Evolutionary conservation across 2,888 invertebrate species (phyloP).

Genomic region (Hermodice carunculata): DNA sequence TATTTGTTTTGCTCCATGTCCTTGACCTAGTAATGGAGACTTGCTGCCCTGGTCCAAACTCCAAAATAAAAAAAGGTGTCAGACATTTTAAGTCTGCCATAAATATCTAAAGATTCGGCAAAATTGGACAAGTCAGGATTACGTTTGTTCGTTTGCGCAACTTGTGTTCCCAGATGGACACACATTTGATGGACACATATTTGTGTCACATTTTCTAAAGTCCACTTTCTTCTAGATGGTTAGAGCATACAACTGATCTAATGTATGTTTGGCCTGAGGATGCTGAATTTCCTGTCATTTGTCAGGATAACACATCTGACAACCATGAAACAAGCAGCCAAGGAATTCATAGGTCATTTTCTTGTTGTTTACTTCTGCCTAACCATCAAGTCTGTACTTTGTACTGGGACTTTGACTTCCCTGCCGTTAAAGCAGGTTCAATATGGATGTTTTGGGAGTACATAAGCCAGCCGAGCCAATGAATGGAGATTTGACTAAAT

Average conservation of each 20-base stretch:
- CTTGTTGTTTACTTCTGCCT: no score
- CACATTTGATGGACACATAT: neutral
- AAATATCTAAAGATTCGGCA: conserved; percentile 24
- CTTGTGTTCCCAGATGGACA: neutral
- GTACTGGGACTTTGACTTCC: no score
- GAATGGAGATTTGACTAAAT: no score
- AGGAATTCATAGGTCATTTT: neutral
- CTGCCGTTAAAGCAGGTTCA: no score
- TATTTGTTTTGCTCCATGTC: conserved; percentile 44
- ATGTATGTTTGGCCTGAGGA: neutral
- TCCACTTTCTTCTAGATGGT: neutral
- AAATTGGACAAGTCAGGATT: conserved; percentile 7
- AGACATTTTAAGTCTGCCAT: conserved; percentile 46
- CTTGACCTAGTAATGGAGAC: conserved; percentile 38
- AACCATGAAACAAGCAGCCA: neutral
- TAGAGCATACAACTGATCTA: neutral
- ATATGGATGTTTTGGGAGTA: no score
- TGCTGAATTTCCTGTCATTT: neutral
- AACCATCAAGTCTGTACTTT: no score
- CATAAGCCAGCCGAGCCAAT: no score
- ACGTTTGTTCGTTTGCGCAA: neutral
- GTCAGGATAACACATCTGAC: neutral
- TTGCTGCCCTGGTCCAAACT: no score
- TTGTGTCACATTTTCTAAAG: neutral
- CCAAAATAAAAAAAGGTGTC: no score